These are phyloP conservation scores for Pao palembangensis DNA, from an alignment of 2,113 vertebrate genomes.

Conservation along the genomic window DNA sequence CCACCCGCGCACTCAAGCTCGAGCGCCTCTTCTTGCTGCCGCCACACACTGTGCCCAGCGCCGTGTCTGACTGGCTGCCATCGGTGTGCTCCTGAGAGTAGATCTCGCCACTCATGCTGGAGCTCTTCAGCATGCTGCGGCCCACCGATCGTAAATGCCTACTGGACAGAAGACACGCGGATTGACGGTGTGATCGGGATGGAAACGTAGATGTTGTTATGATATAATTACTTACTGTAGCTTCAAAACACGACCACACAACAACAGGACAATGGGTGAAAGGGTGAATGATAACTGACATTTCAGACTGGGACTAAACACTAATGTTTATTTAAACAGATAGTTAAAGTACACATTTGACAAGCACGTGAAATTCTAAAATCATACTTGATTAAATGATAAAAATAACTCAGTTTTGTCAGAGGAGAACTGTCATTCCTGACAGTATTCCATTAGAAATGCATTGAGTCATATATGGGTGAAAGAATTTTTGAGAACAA, in stretches of 20 bases:
- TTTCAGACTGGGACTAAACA: not conserved
- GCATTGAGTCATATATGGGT: too few relatives aligned
- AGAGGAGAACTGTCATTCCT: too few relatives aligned
- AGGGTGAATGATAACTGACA: not conserved
- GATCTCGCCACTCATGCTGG: slow-evolving; percentile 93
- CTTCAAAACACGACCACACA: slow-evolving; percentile 10
- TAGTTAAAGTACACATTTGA: not conserved
- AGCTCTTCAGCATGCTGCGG: slow-evolving; percentile 93
- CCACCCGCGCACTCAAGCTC: slow-evolving; percentile 93
- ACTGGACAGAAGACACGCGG: slow-evolving; percentile 61
- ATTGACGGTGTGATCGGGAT: not conserved
- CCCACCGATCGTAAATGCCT: slow-evolving; percentile 86
- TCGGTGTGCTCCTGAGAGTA: slow-evolving; percentile 92
- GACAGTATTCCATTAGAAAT: too few relatives aligned
- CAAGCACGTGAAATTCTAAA: not conserved
- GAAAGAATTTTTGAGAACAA: not conserved
- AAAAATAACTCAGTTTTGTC: not conserved
- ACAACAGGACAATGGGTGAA: not conserved
- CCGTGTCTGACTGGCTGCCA: slow-evolving; percentile 97
- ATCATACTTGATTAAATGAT: not conserved
- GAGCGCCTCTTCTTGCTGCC: slow-evolving; percentile 92
- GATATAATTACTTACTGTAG: slow-evolving; percentile 21
- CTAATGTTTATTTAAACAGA: slow-evolving; percentile 16
- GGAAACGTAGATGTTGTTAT: not conserved
- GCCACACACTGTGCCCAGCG: slow-evolving; percentile 87